A percentile compares a stretch with the other conserved stretches of the same genome.
Evolutionary conservation across 2,113 vertebrate species (phyloP).

Genomic region (Triplophysa tibetana): DNA sequence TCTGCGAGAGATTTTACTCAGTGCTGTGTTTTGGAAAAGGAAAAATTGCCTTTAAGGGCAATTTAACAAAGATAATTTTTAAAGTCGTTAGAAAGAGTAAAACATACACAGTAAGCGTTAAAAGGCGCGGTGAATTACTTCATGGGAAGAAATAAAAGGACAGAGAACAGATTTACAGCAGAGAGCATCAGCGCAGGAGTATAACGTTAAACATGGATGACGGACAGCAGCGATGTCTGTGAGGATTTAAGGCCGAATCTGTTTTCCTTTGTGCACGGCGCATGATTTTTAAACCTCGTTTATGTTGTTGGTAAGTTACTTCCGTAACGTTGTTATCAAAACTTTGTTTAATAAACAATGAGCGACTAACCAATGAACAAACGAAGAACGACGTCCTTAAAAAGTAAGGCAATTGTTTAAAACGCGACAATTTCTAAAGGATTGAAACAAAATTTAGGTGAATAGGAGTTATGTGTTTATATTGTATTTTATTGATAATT

Average conservation of each 20-base stretch:
- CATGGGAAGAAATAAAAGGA: constrained; percentile 27
- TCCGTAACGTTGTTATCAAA: not conserved
- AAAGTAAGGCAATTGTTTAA: too few species aligned
- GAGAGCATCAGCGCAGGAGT: constrained; percentile 22
- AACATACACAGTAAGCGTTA: not conserved
- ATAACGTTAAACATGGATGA: constrained; percentile 53
- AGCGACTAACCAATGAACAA: not conserved
- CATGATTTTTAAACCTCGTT: constrained; percentile 23
- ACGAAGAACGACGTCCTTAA: too few species aligned
- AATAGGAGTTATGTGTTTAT: too few species aligned
- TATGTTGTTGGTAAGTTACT: constrained; percentile 48
- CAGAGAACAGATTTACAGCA: constrained; percentile 13
- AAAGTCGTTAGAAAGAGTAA: not conserved
- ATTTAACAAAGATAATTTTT: not conserved
- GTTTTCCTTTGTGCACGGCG: not conserved
- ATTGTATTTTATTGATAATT: too few species aligned
- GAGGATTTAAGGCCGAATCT: constrained; percentile 45
- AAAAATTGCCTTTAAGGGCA: not conserved
- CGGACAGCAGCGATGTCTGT: constrained; percentile 39
- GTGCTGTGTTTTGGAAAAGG: not conserved
- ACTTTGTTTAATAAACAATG: not conserved
- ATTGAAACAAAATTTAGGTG: too few species aligned
- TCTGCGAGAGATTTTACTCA: constrained; percentile 19
- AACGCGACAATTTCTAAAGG: too few species aligned
- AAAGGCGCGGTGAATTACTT: not conserved